Evolutionary conservation across 2,797 vertebrate species (phyloP), one percentile per base, ranked within the genome.

Genomic region (Melanotaenia maccullochi): DNA sequence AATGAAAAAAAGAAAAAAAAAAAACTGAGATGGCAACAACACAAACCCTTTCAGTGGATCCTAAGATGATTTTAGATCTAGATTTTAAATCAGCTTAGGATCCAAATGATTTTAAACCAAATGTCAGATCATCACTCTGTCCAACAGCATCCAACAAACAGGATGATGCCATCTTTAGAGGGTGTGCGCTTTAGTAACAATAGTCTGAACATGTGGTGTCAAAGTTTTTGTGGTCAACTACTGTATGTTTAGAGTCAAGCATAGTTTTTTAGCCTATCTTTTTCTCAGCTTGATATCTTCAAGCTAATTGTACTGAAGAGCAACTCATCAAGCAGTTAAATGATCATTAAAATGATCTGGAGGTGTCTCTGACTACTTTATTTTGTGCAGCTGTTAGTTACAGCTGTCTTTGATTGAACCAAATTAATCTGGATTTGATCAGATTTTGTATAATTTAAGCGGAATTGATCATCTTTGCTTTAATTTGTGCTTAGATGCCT

Each of bases 341-440:
- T 49, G 44, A 51, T 51, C 47, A 51, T 9, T 51, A 22, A 51
- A 44, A 22, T 9, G n/a, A 24, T 51, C 49, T 51, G 49, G n/a
- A 51, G 49, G n/a, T 51, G 49, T 51, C n/a, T 51, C 49, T 51
- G 49, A 51, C 49, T 22, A 51, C 49, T 11, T 51, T 49, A 49
- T 22, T 49, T 24, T 12, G 22, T 51, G 49, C 49, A 51, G 49
- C 49, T 24, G 49, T 24, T 22, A 51, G 49, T 11, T 49, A 3
- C n/a, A 49, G 47, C 47, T 22, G 47, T 22, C 9, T n/a, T 9
- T 9, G 44, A 49, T 1, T n/a, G 20, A 49, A 49, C 20, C 9
- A 9, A 20, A 22, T n/a, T 49, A 3, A 49, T 22, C 9, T 49
- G 44, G 20, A 49, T 49, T 51, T 11, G 9, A 24, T 24, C 4